Evolutionary conservation across 2,888 invertebrate genomes (phyloP), one percentile per base, ranked within the genome.

Genomic region (Lasiommata megera): DNA sequence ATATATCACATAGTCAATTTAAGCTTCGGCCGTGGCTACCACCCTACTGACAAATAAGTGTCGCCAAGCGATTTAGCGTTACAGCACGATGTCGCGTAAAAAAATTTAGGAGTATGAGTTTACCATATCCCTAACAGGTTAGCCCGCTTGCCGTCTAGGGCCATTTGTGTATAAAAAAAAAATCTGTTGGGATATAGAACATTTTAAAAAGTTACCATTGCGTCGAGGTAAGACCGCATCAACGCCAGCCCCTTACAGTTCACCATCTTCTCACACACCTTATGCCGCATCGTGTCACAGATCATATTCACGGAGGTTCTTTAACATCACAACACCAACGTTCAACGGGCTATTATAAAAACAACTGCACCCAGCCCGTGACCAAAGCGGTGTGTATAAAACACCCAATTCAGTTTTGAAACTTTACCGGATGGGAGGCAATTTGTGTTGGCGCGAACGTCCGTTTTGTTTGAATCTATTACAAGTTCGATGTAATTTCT

Each of bases 231-330:
- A 6, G 84, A 85, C 61, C 79, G 81, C 67, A 89, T 69, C 60
- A 88, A 60, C 53, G 88, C 88, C 76, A 89, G 63, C 53, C 86
- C 84, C 65, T 80, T 87, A 58, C 89, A 89, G 61, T 76, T 84
- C 65, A 75, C 80, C 76, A 89, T 78, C 72, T 86, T 88, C 76
- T 88, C 88, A 70, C 84, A 85, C 68, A 88, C 70, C 69, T 87
- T 88, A 48, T 78, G 67, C n/a, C 82, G 77, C 73, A 87, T 77
- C 28, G 81, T 82, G 53, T 88, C 88, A 72, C 87, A 87, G 68
- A 88, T 82, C 88, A 88, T 88, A 18, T 7, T 41, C 52, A 52
- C 34, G 41, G 17, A 52, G 46, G 16, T 48, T 40, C 18, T 58
- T 54, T 47, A 50, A 37, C 52, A 53, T 57, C 60, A 66, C 65